These are phyloP conservation scores for Argentina silus DNA, from an alignment of 2,797 vertebrate species.

Conservation along the genomic window DNA sequence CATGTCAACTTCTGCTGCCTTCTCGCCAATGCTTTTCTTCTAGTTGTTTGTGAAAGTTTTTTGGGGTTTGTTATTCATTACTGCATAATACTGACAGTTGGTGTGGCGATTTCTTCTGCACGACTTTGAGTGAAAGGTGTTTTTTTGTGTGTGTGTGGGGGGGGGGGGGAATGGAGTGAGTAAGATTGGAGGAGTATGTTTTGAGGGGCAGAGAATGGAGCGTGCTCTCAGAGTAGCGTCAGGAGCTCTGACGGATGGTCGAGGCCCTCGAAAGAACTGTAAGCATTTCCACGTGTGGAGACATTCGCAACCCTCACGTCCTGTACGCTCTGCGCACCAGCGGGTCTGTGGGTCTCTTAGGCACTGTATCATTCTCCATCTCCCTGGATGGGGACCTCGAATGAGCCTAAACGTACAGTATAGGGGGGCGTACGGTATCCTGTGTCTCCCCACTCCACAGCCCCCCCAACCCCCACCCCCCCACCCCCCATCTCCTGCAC, in stretches of 20 bases:
- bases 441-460: background rate
- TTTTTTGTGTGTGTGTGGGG: no score
- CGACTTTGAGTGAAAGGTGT: no score
- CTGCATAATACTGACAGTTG: background rate
- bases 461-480: background rate
- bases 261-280: no score
- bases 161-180: no score
- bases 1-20: constrained; percentile 11
- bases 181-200: no score
- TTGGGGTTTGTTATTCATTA: background rate
- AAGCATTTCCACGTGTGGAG: no score
- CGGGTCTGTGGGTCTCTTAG: background rate
- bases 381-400: background rate
- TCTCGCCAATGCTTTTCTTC: constrained; percentile 8
- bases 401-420: background rate
- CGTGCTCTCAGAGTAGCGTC: no score
- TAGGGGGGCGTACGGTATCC: background rate
- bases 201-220: no score
- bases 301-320: no score
- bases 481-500: background rate
- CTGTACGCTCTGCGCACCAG: no score
- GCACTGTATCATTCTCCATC: background rate
- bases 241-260: no score
- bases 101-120: background rate
- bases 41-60: constrained; percentile 5